Percentiles rank a stretch among this genome's conserved stretches.
Evolutionary conservation across 2,888 invertebrate genomes (phyloP).

Genomic region (Plusia festucae): DNA sequence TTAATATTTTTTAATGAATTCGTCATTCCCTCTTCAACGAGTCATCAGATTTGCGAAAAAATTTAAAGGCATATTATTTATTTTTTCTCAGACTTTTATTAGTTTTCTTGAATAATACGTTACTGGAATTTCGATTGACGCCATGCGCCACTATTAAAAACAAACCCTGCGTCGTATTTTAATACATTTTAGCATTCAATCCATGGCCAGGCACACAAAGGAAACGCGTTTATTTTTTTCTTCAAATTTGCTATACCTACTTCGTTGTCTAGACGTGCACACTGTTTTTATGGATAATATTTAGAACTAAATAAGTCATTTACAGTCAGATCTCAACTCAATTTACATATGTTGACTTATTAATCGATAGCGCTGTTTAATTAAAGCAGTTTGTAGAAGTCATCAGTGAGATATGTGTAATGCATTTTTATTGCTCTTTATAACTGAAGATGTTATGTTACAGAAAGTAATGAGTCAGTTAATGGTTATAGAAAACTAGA

Average conservation of each 20-base stretch:
- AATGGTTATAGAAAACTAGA: neutral
- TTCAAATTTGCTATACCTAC: constrained; percentile 38
- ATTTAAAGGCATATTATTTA: constrained; percentile 12
- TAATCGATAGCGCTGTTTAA: constrained; percentile 37
- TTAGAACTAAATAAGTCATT: constrained; percentile 43
- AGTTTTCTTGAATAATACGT: constrained; percentile 25
- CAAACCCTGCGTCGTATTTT: constrained; percentile 51
- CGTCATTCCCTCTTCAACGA: neutral
- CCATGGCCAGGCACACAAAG: constrained; percentile 45
- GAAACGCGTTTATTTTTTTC: constrained; percentile 30
- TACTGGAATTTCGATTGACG: constrained; percentile 35
- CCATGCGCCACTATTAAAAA: constrained; percentile 54
- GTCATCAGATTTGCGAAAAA: constrained; percentile 9
- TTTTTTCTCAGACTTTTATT: constrained; percentile 30
- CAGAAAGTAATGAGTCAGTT: constrained; percentile 39
- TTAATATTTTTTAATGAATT: neutral
- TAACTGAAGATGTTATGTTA: constrained; percentile 22
- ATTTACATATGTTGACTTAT: constrained; percentile 48
- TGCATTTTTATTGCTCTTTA: constrained; percentile 44
- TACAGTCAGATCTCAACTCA: constrained; percentile 23
- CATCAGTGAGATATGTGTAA: constrained; percentile 32
- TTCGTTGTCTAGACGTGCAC: constrained; percentile 48
- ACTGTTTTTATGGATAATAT: constrained; percentile 22
- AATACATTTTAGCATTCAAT: constrained; percentile 51
- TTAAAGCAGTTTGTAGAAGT: constrained; percentile 41